Evolutionary conservation across 2,797 vertebrate species (phyloP).

Genomic region (Trichosurus vulpecula): DNA sequence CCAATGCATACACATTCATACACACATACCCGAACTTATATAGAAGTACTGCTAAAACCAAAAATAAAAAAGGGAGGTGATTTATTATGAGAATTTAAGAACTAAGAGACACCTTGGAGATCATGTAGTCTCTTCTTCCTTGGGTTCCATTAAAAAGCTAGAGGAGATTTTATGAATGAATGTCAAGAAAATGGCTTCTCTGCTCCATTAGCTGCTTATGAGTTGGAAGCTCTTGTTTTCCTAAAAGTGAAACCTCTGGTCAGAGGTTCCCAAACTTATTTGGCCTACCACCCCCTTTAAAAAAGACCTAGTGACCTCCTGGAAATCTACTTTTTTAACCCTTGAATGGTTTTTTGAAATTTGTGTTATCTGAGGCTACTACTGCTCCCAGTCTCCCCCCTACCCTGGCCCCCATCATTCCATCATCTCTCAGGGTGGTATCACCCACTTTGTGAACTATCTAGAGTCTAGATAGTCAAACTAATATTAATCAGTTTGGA

Average conservation of each 20-base stretch:
- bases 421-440: too few species aligned
- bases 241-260: background rate
- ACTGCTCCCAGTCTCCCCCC: too few species aligned
- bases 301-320: too few species aligned
- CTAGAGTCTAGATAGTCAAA: background rate
- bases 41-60: background rate
- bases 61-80: background rate
- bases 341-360: too few species aligned
- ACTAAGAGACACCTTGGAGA: background rate
- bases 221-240: background rate
- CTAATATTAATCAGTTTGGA: constrained; percentile 2
- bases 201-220: background rate
- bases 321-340: too few species aligned
- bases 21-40: background rate
- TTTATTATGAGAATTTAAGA: background rate
- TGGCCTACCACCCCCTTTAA: too few species aligned
- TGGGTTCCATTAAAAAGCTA: background rate
- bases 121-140: background rate
- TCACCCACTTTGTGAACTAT: too few species aligned
- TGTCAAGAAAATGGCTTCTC: background rate
- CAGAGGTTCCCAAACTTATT: too few species aligned
- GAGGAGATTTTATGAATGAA: background rate
- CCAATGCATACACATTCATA: background rate
- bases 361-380: too few species aligned
- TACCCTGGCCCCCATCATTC: too few species aligned